Evolutionary conservation across 2,113 vertebrate species (phyloP).

Genomic region (Mastomys coucha): DNA sequence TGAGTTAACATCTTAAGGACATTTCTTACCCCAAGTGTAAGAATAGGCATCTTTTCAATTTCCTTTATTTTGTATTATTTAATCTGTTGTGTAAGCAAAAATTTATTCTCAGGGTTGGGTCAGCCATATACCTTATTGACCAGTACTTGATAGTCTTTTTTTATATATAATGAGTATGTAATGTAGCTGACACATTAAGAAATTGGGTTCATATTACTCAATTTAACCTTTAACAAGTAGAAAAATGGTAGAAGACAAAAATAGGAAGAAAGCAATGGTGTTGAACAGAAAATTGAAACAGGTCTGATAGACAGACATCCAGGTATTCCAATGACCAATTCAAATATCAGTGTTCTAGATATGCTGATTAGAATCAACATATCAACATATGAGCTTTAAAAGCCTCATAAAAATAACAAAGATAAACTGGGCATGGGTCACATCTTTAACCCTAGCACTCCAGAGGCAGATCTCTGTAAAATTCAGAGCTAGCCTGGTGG

Average conservation of each 20-base stretch:
- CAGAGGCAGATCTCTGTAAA: background rate
- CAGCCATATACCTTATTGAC: slow-evolving; percentile 91
- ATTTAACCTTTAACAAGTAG: background rate
- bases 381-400: background rate
- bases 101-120: slow-evolving; percentile 91
- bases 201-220: background rate
- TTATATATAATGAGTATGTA: slow-evolving; percentile 76
- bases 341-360: background rate
- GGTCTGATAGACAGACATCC: background rate
- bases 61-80: slow-evolving; percentile 84
- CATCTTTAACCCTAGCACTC: background rate
- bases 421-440: background rate
- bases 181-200: background rate
- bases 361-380: background rate
- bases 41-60: slow-evolving; percentile 81
- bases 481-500: background rate
- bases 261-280: background rate
- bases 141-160: slow-evolving; percentile 90
- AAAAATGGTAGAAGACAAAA: background rate
- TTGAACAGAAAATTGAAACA: background rate
- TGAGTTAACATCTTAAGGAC: slow-evolving; percentile 78
- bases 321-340: background rate
- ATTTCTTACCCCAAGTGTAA: slow-evolving; percentile 81
- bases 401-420: background rate
- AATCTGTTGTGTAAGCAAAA: slow-evolving; percentile 90